Base-by-base conservation (phyloP, 2,113 vertebrate genomes). In the Brachypodius melanocephalos region DNA sequence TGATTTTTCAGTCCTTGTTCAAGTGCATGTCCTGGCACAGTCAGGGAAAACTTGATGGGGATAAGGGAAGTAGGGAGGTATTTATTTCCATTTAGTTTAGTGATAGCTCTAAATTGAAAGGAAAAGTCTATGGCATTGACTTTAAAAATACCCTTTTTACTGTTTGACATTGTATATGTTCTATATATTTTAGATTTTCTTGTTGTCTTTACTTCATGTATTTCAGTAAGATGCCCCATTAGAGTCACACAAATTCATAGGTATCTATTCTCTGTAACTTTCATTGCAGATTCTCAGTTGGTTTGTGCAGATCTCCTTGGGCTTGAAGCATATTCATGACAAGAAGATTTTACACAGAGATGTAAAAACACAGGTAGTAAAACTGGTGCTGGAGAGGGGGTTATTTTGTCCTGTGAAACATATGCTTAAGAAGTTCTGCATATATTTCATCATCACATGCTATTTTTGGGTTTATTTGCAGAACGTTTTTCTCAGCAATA, bases 241-340 rank as follows among this genome's bases (percentile, higher is more conserved):
- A 9, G 32, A 74, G 29, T 52, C 46, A 48, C 8, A 62, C 6
- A 34, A 15, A 68, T 43, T 80, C 62, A 38, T 49, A 81, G 17
- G 28, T 14, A 34, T 29, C 31, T 85, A 5, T 54, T 24, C 12
- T 28, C 57, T 91, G 88, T 91, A 34, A 36, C 29, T 91, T 97
- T 87, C 28, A 77, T 61, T 74, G 74, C 95, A 99, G 99, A 98
- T 99, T 52, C 75, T 99, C 79, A 94, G 91, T 93, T 99, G 99
- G 99, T 99, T 99, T 90, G 97, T 99, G 78, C 99, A 99, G 97
- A 99, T 99, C 95, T 99, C 98, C 85, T 96, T 99, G 89, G 99
- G 98, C 34, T 96, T 99, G 89, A 99, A 99, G 93, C 98, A 99
- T 97, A 99, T 99, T 95, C 99, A 99, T 2, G 99, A 99, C 97